Percentiles rank a stretch among this genome's conserved stretches.
Evolutionary conservation across 2,797 vertebrate genomes (phyloP).

Genomic region (Sebastes taczanowskii): DNA sequence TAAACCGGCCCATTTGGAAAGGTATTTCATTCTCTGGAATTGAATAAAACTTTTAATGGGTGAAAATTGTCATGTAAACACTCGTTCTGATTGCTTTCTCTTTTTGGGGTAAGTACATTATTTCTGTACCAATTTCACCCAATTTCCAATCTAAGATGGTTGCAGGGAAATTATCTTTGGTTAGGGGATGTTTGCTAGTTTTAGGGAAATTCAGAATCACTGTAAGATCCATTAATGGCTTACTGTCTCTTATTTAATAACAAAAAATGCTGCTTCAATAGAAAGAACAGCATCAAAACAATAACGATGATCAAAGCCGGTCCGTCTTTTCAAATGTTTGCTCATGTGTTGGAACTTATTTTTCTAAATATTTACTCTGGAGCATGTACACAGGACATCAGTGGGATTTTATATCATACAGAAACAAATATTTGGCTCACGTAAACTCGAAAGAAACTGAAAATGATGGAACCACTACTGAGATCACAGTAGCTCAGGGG

Average conservation of each 20-base stretch:
- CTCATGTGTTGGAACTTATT: neutral
- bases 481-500: neutral
- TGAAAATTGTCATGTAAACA: neutral
- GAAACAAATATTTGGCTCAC: neutral
- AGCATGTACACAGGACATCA: neutral
- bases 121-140: neutral
- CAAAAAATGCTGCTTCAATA: neutral
- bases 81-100: neutral
- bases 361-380: neutral
- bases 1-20: neutral
- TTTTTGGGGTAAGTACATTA: neutral
- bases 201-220: conserved; percentile 21
- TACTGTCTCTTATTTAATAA: neutral
- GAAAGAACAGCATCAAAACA: neutral
- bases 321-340: neutral
- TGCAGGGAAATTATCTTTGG: neutral
- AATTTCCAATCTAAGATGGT: neutral
- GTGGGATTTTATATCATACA: neutral
- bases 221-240: neutral
- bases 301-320: neutral
- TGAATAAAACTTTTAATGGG: conserved; percentile 14
- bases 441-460: neutral
- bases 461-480: conserved; percentile 10
- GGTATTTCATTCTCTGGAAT: neutral
- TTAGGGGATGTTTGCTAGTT: conserved; percentile 19